Percentiles rank a stretch among this genome's conserved stretches.
phyloP scores from a whole-genome alignment of 2,113 vertebrate species.

The Chiloscyllium plagiosum region DNA sequence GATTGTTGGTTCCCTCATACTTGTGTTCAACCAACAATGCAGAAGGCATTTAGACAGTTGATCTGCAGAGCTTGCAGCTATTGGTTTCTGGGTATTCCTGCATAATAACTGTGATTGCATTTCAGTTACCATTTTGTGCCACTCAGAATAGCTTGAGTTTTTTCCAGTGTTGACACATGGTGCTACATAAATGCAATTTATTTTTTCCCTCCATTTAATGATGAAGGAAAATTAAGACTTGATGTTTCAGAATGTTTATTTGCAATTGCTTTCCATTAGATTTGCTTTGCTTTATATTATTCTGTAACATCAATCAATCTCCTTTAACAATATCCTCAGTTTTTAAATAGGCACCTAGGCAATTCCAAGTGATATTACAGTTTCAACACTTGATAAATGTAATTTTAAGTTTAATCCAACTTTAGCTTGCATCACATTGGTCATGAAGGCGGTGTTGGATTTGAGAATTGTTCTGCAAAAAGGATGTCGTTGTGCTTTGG shows the following conservation, averaged over 20 bases:
- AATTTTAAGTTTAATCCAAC: neutral
- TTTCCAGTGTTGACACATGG: neutral
- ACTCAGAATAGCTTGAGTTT: neutral
- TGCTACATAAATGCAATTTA: too few species aligned
- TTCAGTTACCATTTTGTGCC: neutral
- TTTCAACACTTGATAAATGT: neutral
- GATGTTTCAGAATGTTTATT: neutral
- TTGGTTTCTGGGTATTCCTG: neutral
- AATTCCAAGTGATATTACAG: neutral
- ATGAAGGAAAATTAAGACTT: neutral
- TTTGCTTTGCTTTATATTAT: neutral
- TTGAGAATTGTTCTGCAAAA: too few species aligned
- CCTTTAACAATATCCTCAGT: neutral
- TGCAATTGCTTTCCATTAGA: neutral
- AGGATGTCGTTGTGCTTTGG: neutral
- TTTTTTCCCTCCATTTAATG: neutral
- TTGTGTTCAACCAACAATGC: neutral
- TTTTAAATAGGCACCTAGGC: neutral
- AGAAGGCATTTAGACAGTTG: neutral
- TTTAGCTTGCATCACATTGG: neutral
- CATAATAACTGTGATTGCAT: neutral
- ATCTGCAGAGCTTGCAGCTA: neutral
- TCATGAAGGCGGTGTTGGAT: too few species aligned
- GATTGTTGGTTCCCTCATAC: too few species aligned
- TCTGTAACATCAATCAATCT: neutral